Percentiles rank a stretch among this genome's conserved stretches.
phyloP scores from a whole-genome alignment of 2,888 invertebrate species.

The Epiblema foenella region DNA sequence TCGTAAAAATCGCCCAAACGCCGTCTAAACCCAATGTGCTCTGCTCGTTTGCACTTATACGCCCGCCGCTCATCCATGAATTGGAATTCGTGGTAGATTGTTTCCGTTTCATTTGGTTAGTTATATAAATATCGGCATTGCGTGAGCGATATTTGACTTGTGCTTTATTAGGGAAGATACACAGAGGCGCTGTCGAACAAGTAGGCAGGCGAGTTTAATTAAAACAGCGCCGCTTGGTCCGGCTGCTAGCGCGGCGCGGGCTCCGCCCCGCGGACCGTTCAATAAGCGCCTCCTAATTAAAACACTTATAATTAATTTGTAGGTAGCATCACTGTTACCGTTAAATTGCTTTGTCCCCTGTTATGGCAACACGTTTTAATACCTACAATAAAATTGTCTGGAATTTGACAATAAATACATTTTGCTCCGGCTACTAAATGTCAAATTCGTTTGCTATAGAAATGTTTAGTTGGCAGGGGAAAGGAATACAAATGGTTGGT shows the following conservation, averaged over 20 bases:
- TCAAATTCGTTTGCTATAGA: background rate
- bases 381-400: constrained; percentile 36
- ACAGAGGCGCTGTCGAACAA: constrained; percentile 48
- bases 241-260: constrained; percentile 49
- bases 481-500: constrained; percentile 13
- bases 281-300: constrained; percentile 74
- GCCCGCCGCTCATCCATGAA: constrained; percentile 29
- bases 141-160: constrained; percentile 41
- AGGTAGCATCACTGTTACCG: constrained; percentile 64
- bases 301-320: constrained; percentile 74
- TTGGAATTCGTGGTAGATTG: constrained; percentile 28
- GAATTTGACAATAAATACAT: constrained; percentile 19
- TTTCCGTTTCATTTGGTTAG: constrained; percentile 30
- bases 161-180: constrained; percentile 38
- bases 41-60: constrained; percentile 55
- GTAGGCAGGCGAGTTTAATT: constrained; percentile 70
- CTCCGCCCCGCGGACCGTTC: constrained; percentile 57
- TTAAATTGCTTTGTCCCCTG: constrained; percentile 57
- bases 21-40: constrained; percentile 54
- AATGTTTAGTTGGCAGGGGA: constrained; percentile 9
- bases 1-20: constrained; percentile 76
- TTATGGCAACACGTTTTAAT: constrained; percentile 53
- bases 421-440: background rate
- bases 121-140: constrained; percentile 32
- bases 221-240: constrained; percentile 64